Conservation (phyloP, 2,888 invertebrate genomes). For the Ectemnius continuus region DNA sequence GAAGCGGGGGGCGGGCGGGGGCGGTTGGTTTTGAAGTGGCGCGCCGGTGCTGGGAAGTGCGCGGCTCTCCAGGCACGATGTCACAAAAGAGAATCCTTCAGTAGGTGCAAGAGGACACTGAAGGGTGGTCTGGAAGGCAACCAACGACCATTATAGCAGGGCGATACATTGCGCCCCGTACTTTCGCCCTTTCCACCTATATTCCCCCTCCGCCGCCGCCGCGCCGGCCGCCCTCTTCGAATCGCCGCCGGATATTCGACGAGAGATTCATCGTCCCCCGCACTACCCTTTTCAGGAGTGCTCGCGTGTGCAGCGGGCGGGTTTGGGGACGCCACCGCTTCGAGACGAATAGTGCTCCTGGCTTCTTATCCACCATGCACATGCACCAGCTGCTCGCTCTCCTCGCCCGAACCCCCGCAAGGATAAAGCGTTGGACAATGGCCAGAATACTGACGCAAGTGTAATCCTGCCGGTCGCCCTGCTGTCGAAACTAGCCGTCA, state of each 20-base stretch:
- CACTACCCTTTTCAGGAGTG: constrained; percentile 2
- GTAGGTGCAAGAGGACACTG: constrained; percentile 29
- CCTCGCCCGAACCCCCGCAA: no score
- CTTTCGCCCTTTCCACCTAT: constrained; percentile 17
- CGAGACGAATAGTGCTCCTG: no score
- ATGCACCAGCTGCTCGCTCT: neutral
- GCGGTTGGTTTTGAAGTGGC: neutral
- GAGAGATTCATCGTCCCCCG: constrained; percentile 10
- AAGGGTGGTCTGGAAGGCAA: constrained; percentile 10
- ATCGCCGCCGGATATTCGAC: constrained; percentile 35
- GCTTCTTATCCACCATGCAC: no score
- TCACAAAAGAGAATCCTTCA: constrained; percentile 34
- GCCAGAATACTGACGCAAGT: no score
- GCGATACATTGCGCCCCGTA: constrained; percentile 29
- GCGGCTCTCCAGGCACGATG: constrained; percentile 24
- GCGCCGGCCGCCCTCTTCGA: constrained; percentile 16
- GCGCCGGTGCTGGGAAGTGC: constrained; percentile 1
- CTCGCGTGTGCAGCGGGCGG: neutral
- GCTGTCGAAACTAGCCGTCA: no score
- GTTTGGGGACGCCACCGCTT: neutral
- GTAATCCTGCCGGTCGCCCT: no score
- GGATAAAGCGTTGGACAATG: no score
- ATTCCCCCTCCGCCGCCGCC: constrained; percentile 13
- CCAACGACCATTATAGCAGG: constrained; percentile 35
- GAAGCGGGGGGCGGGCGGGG: neutral